Evolutionary conservation across 2,797 vertebrate genomes (phyloP), one percentile per base, ranked within the genome.

Genomic region (Rallus crepitans): DNA sequence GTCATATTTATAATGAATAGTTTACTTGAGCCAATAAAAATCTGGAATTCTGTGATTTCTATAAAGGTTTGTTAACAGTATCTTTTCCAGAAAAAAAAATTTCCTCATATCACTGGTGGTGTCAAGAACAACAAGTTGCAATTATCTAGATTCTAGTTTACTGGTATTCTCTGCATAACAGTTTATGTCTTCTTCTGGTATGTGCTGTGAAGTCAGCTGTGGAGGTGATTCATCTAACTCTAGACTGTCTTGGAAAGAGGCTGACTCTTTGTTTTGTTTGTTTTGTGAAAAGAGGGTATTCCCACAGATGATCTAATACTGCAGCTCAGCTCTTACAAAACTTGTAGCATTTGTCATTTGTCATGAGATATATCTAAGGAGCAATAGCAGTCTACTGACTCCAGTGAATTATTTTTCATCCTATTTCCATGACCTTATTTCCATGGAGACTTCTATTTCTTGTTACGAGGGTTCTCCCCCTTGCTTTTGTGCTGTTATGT

Each of bases 351-450:
- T 92, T 96, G 70, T 88, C 87, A 90, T 93, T 91, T 90, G 73
- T 93, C 94, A 90, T 55, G 52, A 70, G 48, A 84, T 55, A 91
- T 40, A 82, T 93, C 85, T 90, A 85, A 94, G 66, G 52, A 90
- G 52, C 39, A 88, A 91, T 91, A 93, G 39, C 70, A 89, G 83
- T 42, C 90, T 85, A 61, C 48, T 72, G 78, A 73, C 73, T 93
- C 35, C 55, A 79, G 52, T 60, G 78, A 94, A 80, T 79, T 77
- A 85, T 87, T 94, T 96, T 95, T 93, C 86, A 77, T 93, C 37
- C 35, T 40, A 24, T 93, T 94, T 93, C 82, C 42, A 94, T 94
- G 59, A 96, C 82, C 60, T 93, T 55, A 95, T 96, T 94, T 94
- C 93, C 90, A 89, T 17, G 65, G 91, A 96, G 87, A 94, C 39